These are phyloP conservation scores for Campylomormyrus tamandua DNA, from an alignment of 2,113 vertebrate genomes.

Conservation along the genomic window DNA sequence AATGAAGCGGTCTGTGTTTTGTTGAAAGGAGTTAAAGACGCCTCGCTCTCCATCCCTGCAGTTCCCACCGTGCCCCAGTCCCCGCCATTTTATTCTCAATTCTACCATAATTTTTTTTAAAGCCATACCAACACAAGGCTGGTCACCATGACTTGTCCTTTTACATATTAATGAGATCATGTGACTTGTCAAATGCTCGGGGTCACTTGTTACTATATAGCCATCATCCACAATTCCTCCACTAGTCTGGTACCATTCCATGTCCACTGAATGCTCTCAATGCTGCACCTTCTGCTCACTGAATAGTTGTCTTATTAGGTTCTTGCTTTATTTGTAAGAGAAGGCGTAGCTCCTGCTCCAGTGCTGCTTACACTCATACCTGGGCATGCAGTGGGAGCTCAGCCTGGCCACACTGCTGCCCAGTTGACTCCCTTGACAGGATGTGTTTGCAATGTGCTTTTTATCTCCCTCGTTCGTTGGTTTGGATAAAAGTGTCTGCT, in stretches of 20 bases:
- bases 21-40: constrained; percentile 40
- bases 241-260: background rate
- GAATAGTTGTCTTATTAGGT: background rate
- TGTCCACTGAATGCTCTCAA: background rate
- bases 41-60: constrained; percentile 1
- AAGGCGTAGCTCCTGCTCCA: background rate
- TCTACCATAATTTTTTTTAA: constrained; percentile 28
- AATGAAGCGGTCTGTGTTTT: constrained; percentile 72
- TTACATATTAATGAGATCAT: constrained; percentile 56
- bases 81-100: constrained; percentile 49
- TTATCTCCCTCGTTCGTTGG: background rate
- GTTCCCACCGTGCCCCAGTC: constrained; percentile 8
- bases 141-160: constrained; percentile 27
- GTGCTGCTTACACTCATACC: background rate
- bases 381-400: background rate
- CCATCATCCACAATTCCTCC: background rate
- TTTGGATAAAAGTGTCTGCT: background rate
- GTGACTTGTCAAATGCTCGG: background rate
- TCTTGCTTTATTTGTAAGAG: background rate
- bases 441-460: background rate
- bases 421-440: too few relatives aligned
- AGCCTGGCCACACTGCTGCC: background rate
- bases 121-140: background rate
- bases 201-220: background rate
- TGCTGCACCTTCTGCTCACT: background rate